Base-by-base conservation (phyloP, 2,888 invertebrate genomes). In the Pegoplata infirma region DNA sequence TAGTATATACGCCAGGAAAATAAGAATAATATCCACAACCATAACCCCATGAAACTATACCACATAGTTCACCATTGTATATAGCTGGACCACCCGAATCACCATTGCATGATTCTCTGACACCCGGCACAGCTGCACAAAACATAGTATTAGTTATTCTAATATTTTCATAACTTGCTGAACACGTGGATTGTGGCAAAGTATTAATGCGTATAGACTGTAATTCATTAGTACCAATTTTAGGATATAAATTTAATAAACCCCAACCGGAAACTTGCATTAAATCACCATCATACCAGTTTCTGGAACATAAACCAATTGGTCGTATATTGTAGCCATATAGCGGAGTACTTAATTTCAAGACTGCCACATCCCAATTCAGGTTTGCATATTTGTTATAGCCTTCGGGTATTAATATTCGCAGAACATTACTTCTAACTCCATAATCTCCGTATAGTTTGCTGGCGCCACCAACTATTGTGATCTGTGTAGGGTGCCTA, bases 1-100 rank as follows among this genome's bases (percentile, higher is more conserved):
- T 90, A 0, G 94, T 91, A 87, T 96, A 96, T 5, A 96, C 95
- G 0, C 96, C 96, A 0, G 95, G 95, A 82, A n/a, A n/a, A n/a
- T 91, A 93, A 82, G 93, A 92, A 0, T 93, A 91, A 82, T 84
- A 76, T 5, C 82, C 88, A 68, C 87, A 88, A 10, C 87, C 86
- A 16, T 84, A 64, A 0, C 87, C 88, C 84, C 84, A 88, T 0
- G 95, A 95, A 0, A 95, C 95, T 6, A 95, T 91, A 21, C 95
- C 95, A 93, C 88, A 81, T 81, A 88, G 81, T 64, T 84, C 80
- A 2, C 83, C 83, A 6, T 85, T 82, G 36, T 81, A 83, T 8
- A 86, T 82, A 3, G 84, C 84, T 14, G 88, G 88, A 16, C 88
- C 88, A 5, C 88, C 88, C 3, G 88, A 88, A 80, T 88, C 88